Conservation (phyloP, 1,140 invertebrate genomes). For the Drosophila hydei region DNA sequence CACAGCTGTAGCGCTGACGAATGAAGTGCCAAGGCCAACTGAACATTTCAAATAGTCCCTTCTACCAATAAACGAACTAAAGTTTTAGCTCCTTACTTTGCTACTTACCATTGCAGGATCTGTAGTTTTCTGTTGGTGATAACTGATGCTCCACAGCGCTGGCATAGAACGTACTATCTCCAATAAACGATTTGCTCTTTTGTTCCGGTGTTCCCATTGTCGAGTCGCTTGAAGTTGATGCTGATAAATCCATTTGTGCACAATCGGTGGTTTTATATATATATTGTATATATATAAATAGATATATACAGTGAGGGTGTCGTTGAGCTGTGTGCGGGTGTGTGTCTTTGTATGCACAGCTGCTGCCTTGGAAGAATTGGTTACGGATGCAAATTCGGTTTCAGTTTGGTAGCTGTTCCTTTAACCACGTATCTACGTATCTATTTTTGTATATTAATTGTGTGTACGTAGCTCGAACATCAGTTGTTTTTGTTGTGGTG, state of each 20-base stretch:
- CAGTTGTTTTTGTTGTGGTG: conserved; percentile 20
- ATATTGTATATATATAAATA: not conserved
- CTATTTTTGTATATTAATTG: conserved; percentile 21
- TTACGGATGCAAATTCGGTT: conserved; percentile 73
- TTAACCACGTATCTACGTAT: conserved; percentile 37
- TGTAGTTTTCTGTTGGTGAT: conserved; percentile 59
- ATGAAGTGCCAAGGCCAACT: conserved; percentile 13
- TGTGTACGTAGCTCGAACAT: conserved; percentile 13
- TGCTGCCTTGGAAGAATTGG: conserved; percentile 70
- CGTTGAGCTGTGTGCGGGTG: conserved; percentile 4
- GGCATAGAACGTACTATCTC: conserved; percentile 65
- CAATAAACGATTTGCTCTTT: conserved; percentile 45
- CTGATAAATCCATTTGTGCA: conserved; percentile 60
- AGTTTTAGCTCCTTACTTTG: not conserved
- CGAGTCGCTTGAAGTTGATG: conserved; percentile 59
- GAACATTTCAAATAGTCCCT: not conserved
- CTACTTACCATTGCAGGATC: conserved; percentile 72
- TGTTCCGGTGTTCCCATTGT: conserved; percentile 47
- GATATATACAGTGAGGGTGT: conserved; percentile 3
- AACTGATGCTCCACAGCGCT: conserved; percentile 73
- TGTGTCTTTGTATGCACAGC: conserved; percentile 42
- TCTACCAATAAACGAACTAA: not conserved
- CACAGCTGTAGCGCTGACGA: conserved; percentile 1
- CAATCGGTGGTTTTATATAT: conserved; percentile 23
- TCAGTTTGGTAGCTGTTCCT: conserved; percentile 33